Evolutionary conservation across 1,140 invertebrate genomes (phyloP), one percentile per base, ranked within the genome.

Genomic region (Penaeus vannamei): DNA sequence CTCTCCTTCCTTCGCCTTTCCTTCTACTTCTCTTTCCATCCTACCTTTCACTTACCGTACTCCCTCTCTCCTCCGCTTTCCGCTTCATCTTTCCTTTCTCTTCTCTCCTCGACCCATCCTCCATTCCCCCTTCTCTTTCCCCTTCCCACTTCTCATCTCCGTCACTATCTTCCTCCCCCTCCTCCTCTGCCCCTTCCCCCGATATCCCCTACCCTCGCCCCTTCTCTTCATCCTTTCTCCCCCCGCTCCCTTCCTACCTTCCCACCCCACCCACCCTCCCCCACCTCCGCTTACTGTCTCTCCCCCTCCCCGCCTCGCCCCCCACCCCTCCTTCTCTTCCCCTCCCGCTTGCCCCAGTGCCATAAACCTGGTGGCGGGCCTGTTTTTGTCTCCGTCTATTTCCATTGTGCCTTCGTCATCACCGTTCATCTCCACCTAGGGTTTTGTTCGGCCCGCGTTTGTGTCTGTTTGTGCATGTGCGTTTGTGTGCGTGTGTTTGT

Each of bases 341-440:
- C 42, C 42, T 53, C 26, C 79, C 46, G 12, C 79, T n/a, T 8
- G 0, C 42, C 22, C 36, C 79, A 46, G 36, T 53, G 79, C 79
- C 83, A 84, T 84, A 84, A 84, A 84, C 61, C 83, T 66, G 29
- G 64, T 66, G 61, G 62, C 20, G n/a, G 0, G 62, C 53, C 83
- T 61, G 26, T 82, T 82, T 59, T 84, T 83, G 23, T 20, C 36
- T 20, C 29, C 62, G 46, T 84, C 83, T 84, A 84, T 84, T 84
- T 84, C 83, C 83, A 66, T 64, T 66, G 61, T 84, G 61, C 64
- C 22, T 84, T 66, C 83, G 83, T 84, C 83, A 84, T 84, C 61
- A 46, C 23, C 61, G 83, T 69, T 84, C 61, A 62, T 64, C 61
- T 69, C 64, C 46, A 22, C 59, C 80, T n/a, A 12, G 20, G 29